These are phyloP conservation scores for Anhinga anhinga DNA, from an alignment of 2,113 vertebrate species.

Conservation along the genomic window DNA sequence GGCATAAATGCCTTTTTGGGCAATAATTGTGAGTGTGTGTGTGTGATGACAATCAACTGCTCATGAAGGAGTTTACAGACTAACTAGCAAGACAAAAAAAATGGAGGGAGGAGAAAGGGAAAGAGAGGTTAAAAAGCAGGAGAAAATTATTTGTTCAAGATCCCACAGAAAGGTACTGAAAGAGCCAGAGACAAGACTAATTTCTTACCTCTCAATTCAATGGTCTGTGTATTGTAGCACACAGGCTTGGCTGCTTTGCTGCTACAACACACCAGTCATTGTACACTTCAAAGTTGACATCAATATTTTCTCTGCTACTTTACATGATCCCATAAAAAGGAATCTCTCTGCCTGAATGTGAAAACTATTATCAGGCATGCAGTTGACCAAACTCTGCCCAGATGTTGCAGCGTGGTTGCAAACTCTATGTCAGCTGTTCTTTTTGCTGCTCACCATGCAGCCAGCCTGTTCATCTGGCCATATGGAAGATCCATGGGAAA, in stretches of 20 bases:
- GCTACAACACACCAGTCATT: background rate
- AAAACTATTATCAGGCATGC: slow-evolving; percentile 50
- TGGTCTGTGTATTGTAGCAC: background rate
- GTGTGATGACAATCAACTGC: background rate
- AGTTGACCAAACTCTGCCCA: slow-evolving; percentile 68
- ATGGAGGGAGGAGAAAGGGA: background rate
- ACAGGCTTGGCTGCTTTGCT: background rate
- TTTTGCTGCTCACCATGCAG: slow-evolving; percentile 63
- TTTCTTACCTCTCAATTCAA: background rate
- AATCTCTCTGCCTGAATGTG: slow-evolving; percentile 30
- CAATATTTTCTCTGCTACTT: slow-evolving; percentile 15
- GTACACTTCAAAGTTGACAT: background rate
- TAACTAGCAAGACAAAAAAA: background rate
- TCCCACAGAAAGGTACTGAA: background rate
- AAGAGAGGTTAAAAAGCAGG: background rate
- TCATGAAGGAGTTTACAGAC: background rate
- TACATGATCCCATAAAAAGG: background rate
- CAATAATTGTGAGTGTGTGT: background rate
- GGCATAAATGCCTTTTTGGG: background rate
- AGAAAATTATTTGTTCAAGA: background rate
- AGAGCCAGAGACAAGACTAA: background rate
- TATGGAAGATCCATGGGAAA: slow-evolving; percentile 70
- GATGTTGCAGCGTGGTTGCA: slow-evolving; percentile 63
- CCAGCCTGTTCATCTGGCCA: slow-evolving; percentile 71
- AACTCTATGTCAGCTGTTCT: slow-evolving; percentile 71